A percentile compares a stretch with the other conserved stretches of the same genome.
Conservation (phyloP, 2,888 invertebrate species). For the Morpho achilles region DNA sequence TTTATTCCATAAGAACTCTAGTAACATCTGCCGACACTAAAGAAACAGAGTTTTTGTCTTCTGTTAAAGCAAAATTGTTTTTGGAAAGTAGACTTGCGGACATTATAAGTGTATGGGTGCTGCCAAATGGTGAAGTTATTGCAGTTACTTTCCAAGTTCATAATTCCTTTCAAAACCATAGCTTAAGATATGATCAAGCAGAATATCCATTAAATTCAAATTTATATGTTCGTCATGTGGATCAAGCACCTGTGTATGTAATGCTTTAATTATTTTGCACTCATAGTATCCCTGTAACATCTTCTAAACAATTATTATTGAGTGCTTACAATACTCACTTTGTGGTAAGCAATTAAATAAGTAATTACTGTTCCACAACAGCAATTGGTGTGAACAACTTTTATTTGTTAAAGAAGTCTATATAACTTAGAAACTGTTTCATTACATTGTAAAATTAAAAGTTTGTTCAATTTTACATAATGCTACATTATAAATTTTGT, state of each 20-base stretch:
- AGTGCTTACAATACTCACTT: too few relatives aligned
- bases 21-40: conserved; percentile 83
- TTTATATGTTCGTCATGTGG: conserved; percentile 88
- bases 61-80: conserved; percentile 88
- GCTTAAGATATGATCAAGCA: conserved; percentile 29
- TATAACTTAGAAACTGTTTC: not conserved
- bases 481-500: too few relatives aligned
- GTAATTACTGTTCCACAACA: too few relatives aligned
- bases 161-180: conserved; percentile 43
- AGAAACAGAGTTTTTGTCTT: conserved; percentile 85
- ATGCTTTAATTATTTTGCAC: not conserved
- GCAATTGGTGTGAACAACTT: not conserved
- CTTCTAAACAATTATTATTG: too few relatives aligned
- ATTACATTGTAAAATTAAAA: not conserved
- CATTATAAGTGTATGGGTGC: conserved; percentile 87
- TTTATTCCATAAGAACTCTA: conserved; percentile 86
- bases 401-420: not conserved
- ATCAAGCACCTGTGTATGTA: conserved; percentile 86
- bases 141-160: conserved; percentile 81
- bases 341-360: too few relatives aligned
- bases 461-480: too few relatives aligned
- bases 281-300: too few relatives aligned
- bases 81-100: conserved; percentile 88
- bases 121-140: conserved; percentile 88
- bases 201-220: conserved; percentile 83